Conservation (phyloP, 1,140 invertebrate genomes). For the Scylla paramamosain region DNA sequence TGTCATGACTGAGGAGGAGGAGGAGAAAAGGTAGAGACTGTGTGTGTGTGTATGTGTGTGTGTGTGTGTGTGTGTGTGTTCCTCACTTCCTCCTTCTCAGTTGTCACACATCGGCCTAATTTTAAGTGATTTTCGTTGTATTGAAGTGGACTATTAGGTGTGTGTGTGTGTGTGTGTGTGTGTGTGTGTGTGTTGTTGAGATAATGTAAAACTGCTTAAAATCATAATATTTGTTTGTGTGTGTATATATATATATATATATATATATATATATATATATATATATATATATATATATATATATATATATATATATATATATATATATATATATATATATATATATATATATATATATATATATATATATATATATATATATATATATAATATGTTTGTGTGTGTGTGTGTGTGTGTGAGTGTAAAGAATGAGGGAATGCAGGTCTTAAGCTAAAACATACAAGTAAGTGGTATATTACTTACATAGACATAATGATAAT, state of each 20-base stretch:
- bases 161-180: slow-evolving; percentile 50
- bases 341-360: too few species aligned
- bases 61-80: slow-evolving; percentile 34
- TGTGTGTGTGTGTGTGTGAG: slow-evolving; percentile 13
- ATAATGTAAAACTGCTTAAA: too few species aligned
- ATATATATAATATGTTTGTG: neutral
- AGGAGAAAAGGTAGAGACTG: neutral
- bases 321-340: too few species aligned
- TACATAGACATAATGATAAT: too few species aligned
- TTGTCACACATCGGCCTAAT: neutral
- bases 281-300: too few species aligned
- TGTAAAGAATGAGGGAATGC: neutral
- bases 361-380: too few species aligned
- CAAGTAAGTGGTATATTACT: too few species aligned
- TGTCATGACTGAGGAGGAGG: too few species aligned
- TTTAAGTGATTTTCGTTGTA: neutral
- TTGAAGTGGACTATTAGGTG: neutral
- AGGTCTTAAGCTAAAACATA: neutral
- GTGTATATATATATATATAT: too few species aligned
- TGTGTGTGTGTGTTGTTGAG: slow-evolving; percentile 28
- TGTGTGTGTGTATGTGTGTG: slow-evolving; percentile 24
- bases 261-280: too few species aligned
- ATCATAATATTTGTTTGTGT: too few species aligned
- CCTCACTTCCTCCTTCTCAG: neutral
- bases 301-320: too few species aligned